phyloP scores from a whole-genome alignment of 37 sponge, comb jelly and placozoan genomes.

The Bolinopsis microptera region DNA sequence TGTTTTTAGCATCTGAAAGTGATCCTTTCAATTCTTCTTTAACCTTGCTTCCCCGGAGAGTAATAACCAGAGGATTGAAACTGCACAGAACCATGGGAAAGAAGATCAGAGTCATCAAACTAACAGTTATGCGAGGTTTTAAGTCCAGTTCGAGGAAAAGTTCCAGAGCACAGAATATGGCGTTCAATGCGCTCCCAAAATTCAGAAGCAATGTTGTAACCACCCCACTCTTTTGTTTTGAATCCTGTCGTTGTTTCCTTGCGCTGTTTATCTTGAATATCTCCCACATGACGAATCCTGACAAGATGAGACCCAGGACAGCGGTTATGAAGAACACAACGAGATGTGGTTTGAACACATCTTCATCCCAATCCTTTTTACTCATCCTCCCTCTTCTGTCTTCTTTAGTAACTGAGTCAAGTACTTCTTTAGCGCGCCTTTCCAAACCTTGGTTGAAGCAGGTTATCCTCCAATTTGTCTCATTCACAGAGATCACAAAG shows the following conservation, averaged over 20 bases:
- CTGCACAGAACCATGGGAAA: neutral
- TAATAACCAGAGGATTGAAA: neutral
- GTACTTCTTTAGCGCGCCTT: neutral
- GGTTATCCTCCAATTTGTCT: neutral
- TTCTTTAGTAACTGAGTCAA: neutral
- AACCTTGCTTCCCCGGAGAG: neutral
- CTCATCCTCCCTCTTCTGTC: neutral
- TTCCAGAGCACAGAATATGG: neutral
- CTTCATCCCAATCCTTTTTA: neutral
- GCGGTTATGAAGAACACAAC: neutral
- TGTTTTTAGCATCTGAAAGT: neutral
- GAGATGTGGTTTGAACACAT: neutral
- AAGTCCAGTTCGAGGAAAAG: neutral
- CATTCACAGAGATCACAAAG: neutral
- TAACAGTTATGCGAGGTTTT: neutral
- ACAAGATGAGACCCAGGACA: neutral
- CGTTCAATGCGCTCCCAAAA: neutral
- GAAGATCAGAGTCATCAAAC: neutral
- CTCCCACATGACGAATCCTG: neutral
- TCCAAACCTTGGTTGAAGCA: neutral
- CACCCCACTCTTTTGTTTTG: neutral
- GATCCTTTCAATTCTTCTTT: neutral
- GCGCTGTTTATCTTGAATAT: neutral
- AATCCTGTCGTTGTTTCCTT: neutral
- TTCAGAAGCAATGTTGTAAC: neutral